These are phyloP conservation scores for Albula glossodonta DNA, from an alignment of 2,113 vertebrate genomes.

Conservation along the genomic window DNA sequence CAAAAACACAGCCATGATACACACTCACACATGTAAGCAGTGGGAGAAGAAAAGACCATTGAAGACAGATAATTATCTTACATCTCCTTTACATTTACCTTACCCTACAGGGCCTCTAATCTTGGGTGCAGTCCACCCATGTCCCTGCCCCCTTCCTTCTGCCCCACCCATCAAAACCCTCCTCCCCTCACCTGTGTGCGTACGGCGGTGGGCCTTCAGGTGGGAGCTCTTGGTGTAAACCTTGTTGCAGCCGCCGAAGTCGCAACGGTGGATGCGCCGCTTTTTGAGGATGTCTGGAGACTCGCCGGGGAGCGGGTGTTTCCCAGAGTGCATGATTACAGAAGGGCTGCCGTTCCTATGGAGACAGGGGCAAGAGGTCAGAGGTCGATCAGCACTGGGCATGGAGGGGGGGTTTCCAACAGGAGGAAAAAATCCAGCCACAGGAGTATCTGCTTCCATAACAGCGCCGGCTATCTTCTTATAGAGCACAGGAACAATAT, in stretches of 20 bases:
- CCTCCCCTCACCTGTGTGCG: slow-evolving; percentile 84
- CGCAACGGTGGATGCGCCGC: slow-evolving; percentile 91
- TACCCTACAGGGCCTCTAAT: neutral
- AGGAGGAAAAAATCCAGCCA: neutral
- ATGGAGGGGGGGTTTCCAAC: neutral
- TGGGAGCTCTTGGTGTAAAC: slow-evolving; percentile 99
- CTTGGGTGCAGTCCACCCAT: neutral
- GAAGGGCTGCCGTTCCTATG: slow-evolving; percentile 84
- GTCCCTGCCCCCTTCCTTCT: neutral
- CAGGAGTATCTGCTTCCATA: neutral
- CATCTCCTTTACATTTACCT: neutral
- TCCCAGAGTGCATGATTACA: slow-evolving; percentile 85
- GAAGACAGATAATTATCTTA: neutral
- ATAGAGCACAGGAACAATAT: neutral
- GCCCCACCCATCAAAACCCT: too few species aligned
- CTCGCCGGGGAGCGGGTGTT: slow-evolving; percentile 85
- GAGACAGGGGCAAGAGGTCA: slow-evolving; percentile 12
- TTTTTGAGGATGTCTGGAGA: slow-evolving; percentile 91
- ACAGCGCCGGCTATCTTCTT: neutral
- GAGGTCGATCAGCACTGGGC: neutral
- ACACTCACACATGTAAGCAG: neutral
- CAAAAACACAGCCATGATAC: neutral
- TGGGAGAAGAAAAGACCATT: neutral
- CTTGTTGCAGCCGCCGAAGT: slow-evolving; percentile 94
- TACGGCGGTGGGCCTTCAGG: slow-evolving; percentile 94